Evolutionary conservation across 2,797 vertebrate species (phyloP).

Genomic region (Acanthurus leucopareius): DNA sequence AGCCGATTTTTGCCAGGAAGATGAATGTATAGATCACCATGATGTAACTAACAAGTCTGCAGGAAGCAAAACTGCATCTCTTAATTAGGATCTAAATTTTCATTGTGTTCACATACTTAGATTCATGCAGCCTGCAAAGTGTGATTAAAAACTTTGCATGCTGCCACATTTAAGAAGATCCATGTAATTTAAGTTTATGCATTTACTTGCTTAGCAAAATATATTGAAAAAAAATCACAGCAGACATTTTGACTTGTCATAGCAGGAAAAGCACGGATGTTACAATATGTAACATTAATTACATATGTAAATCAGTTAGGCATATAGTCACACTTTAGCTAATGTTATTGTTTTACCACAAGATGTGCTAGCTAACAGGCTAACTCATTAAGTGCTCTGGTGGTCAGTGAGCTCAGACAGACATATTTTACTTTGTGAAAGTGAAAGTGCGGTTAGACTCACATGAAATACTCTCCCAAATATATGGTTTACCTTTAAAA

Average conservation of each 20-base stretch:
- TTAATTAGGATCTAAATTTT: background rate
- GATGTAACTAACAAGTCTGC: conserved; percentile 15
- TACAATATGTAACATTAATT: background rate
- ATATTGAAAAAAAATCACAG: background rate
- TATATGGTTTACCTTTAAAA: conserved; percentile 24
- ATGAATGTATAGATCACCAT: background rate
- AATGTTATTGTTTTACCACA: background rate
- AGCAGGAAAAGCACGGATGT: background rate
- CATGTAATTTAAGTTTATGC: background rate
- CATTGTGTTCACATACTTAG: background rate
- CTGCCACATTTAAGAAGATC: background rate
- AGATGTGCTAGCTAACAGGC: background rate
- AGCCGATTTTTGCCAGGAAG: background rate
- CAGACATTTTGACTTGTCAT: background rate
- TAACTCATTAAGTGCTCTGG: background rate
- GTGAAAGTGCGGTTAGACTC: background rate
- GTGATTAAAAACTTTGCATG: background rate
- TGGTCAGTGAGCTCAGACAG: background rate
- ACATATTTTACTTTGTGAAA: background rate
- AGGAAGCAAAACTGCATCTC: background rate
- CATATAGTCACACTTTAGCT: background rate
- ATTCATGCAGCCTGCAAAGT: background rate
- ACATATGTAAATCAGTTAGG: background rate
- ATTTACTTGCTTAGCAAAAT: background rate
- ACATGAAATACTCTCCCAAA: background rate